These are phyloP conservation scores for Noctua comes DNA, from an alignment of 2,888 invertebrate species.

Conservation along the genomic window DNA sequence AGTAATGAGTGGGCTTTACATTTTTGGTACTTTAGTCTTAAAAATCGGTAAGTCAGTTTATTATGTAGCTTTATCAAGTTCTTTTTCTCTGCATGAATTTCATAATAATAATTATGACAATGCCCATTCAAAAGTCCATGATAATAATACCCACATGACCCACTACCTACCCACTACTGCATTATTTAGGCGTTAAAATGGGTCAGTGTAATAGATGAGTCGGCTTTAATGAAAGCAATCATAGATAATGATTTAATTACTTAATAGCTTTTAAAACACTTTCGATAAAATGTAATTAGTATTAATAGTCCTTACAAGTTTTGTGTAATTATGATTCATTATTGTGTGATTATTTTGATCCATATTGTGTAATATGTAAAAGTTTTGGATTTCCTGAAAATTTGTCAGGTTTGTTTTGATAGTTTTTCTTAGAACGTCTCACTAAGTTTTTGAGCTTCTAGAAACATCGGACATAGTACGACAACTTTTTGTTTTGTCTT, in stretches of 20 bases:
- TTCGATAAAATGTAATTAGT: constrained; percentile 50
- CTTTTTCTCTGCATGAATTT: background rate
- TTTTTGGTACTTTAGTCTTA: background rate
- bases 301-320: constrained; percentile 35
- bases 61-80: background rate
- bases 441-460: background rate
- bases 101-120: background rate
- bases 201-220: constrained; percentile 55
- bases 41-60: background rate
- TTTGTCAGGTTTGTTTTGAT: background rate
- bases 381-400: background rate
- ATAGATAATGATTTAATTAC: constrained; percentile 65
- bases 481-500: background rate
- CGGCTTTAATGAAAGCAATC: constrained; percentile 54
- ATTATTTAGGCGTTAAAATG: constrained; percentile 49
- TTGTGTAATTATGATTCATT: constrained; percentile 8
- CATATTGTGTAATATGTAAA: background rate
- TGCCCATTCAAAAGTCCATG: background rate
- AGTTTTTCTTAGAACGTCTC: background rate
- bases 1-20: too few relatives aligned
- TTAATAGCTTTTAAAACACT: constrained; percentile 58
- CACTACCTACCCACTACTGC: constrained; percentile 2
- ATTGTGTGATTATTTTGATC: background rate
- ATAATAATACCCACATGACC: constrained; percentile 16
- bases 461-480: background rate